Conservation (phyloP, 2,888 invertebrate species). For the Pyrrhosoma nymphula region DNA sequence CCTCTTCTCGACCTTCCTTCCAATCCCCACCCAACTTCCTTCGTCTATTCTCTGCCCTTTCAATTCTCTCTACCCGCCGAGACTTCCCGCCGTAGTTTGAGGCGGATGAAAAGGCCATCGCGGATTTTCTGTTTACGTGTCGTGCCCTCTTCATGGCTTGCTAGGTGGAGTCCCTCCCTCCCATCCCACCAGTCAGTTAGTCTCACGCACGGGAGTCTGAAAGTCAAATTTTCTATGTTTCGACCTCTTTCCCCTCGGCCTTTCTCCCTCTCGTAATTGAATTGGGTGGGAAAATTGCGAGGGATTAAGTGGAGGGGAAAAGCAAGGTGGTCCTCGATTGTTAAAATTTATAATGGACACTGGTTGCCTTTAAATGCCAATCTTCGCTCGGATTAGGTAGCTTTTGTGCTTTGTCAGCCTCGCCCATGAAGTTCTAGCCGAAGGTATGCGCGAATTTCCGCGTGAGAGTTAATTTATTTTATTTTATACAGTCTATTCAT, state of each 20-base stretch:
- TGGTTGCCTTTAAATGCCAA: constrained; percentile 21
- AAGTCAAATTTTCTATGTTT: background rate
- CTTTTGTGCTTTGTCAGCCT: background rate
- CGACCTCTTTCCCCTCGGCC: background rate
- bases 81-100: background rate
- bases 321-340: background rate
- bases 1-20: background rate
- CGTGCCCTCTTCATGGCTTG: background rate
- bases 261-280: constrained; percentile 33
- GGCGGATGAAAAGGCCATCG: constrained; percentile 54
- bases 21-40: background rate
- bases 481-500: no score
- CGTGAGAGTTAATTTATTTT: background rate
- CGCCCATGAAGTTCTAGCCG: background rate
- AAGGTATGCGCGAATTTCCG: background rate
- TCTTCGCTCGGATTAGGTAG: background rate
- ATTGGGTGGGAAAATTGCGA: constrained; percentile 33
- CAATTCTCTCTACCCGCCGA: constrained; percentile 38
- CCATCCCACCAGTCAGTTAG: background rate
- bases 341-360: constrained; percentile 20
- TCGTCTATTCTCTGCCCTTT: constrained; percentile 17
- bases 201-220: background rate
- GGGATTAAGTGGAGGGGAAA: background rate
- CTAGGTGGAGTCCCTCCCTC: background rate
- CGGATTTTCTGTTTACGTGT: constrained; percentile 43